Evolutionary conservation across 92 coral and sea anemone genomes (phyloP), one percentile per base, ranked within the genome.

Genomic region (Meandrina meandrites): DNA sequence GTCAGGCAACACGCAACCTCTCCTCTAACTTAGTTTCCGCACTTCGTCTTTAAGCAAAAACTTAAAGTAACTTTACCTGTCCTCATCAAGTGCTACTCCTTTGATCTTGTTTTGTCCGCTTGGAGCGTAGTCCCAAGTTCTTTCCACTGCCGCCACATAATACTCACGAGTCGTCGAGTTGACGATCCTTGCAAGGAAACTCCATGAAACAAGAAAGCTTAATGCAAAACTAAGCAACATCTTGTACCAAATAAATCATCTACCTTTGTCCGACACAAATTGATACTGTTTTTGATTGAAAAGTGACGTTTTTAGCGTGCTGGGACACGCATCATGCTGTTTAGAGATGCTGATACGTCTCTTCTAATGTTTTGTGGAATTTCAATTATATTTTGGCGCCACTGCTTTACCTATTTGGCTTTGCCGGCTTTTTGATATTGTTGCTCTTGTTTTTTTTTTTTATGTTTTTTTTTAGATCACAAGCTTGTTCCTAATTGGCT

Each of bases 61-160:
- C 14, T 5, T 15, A 2, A 30, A 27, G 21, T 53, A 34, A 9
- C 7, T 4, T 53, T 51, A 83, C 87, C 79, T 71, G 68, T 73
- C 87, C 8, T 73, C 34, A 8, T 32, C 31, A 31, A 83, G 69
- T 36, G 79, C 51, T 10, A 83, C 42, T 51, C 79, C 87, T 14
- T 74, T 71, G 56, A 83, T 51, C 75, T 83, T 17, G 79, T 83
- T 50, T 34, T 32, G 66, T 24, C 87, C 80, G 32, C 47, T 70
- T 7, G 80, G 70, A 8, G 79, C 87, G 40, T 83, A 72, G 37
- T 83, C 32, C 87, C 87, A 83, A 1, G 73, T 56, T 37, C n/a
- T 83, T 22, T 68, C 60, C 68, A 83, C 79, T 0, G 87, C 87
- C 35, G 87, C 79, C 3, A 83, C n/a, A 42, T 72, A 83, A 72